Conservation (phyloP, 1,140 invertebrate species). For the Saxidomus purpurata region DNA sequence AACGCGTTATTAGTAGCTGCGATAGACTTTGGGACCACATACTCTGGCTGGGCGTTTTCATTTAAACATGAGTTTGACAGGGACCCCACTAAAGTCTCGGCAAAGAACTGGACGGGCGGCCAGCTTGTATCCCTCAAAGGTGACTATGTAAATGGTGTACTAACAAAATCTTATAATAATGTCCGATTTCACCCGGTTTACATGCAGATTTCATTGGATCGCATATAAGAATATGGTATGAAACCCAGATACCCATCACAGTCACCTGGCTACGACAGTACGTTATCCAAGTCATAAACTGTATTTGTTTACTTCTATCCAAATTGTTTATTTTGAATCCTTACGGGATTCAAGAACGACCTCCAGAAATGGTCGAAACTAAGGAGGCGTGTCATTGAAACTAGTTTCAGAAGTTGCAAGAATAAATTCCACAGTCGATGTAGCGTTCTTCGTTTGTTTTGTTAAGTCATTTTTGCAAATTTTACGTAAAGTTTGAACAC, state of each 20-base stretch:
- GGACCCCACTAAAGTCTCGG: background rate
- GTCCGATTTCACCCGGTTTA: background rate
- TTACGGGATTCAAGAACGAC: too few species aligned
- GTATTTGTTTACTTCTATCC: too few species aligned
- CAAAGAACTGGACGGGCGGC: constrained; percentile 21
- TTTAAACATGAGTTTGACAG: constrained; percentile 31
- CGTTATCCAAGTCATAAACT: too few species aligned
- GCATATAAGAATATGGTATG: background rate
- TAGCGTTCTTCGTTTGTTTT: too few species aligned
- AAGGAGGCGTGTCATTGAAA: too few species aligned
- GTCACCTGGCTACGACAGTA: background rate
- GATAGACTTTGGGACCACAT: constrained; percentile 44
- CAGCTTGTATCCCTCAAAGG: constrained; percentile 32
- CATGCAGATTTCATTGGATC: background rate
- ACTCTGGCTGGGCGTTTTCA: constrained; percentile 46
- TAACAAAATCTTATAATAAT: background rate
- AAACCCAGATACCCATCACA: background rate
- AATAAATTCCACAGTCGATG: too few species aligned
- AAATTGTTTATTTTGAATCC: too few species aligned
- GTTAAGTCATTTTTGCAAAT: too few species aligned
- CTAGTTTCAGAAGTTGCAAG: too few species aligned
- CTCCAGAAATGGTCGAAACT: too few species aligned
- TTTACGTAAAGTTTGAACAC: too few species aligned
- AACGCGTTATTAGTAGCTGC: constrained; percentile 19
- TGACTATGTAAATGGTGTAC: too few species aligned